phyloP scores from a whole-genome alignment of 64 coral and sea anemone genomes.

The Anthopleura sola region DNA sequence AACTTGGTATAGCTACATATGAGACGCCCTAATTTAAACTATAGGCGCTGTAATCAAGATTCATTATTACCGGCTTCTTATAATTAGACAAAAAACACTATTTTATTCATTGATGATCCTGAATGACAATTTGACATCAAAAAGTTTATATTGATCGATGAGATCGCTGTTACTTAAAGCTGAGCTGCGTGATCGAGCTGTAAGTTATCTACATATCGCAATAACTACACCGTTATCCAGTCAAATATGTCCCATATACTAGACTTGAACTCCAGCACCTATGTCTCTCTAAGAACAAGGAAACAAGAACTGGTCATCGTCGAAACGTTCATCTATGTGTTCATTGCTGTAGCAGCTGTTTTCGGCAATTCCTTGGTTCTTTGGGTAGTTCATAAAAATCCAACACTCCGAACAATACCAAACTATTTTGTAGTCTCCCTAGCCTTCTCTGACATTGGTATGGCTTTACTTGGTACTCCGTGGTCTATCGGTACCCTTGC shows the following conservation, averaged over 20 bases:
- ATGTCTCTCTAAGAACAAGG: conserved; percentile 6
- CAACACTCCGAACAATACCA: conserved; percentile 32
- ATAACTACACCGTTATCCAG: too few relatives aligned
- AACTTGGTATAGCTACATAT: too few relatives aligned
- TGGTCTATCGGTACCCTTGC: conserved; percentile 16
- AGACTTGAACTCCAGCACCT: not conserved
- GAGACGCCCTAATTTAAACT: too few relatives aligned
- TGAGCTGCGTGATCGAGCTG: too few relatives aligned
- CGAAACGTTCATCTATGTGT: conserved; percentile 23
- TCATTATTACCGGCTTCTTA: too few relatives aligned
- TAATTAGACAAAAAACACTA: too few relatives aligned
- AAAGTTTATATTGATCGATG: too few relatives aligned
- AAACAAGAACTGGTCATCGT: conserved; percentile 1
- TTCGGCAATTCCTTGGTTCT: conserved; percentile 49
- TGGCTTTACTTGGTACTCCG: conserved; percentile 21
- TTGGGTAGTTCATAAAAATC: conserved; percentile 57
- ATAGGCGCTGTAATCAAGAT: too few relatives aligned
- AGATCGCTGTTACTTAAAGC: too few relatives aligned
- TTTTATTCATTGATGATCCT: too few relatives aligned
- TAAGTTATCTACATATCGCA: too few relatives aligned
- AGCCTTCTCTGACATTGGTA: conserved; percentile 40
- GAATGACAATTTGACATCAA: too few relatives aligned
- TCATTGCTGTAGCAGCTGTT: conserved; percentile 16
- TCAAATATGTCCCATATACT: not conserved
- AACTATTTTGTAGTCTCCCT: conserved; percentile 55